These are phyloP conservation scores for Trissoscelio sp. DNA, from an alignment of 2,888 invertebrate genomes.

Conservation along the genomic window DNA sequence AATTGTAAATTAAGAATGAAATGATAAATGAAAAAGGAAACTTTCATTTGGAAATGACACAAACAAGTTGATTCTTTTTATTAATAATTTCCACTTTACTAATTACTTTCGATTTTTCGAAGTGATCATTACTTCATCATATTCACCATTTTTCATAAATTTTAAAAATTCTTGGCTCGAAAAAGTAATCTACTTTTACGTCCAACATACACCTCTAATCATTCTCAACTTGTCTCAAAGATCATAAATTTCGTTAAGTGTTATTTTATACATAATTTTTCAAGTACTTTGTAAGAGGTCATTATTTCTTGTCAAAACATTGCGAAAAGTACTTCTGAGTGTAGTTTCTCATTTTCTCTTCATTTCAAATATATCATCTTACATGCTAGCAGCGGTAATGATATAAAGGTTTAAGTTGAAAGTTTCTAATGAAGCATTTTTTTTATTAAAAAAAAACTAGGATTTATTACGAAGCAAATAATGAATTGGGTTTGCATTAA, in stretches of 20 bases:
- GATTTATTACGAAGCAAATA: conserved; percentile 10
- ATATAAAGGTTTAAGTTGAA: conserved; percentile 6
- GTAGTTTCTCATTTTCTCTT: conserved; percentile 37
- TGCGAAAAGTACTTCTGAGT: conserved; percentile 12
- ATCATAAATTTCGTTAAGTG: conserved; percentile 27
- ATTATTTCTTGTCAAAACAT: conserved; percentile 41
- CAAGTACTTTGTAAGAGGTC: conserved; percentile 31
- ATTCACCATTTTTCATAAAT: too few relatives aligned
- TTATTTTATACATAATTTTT: conserved; percentile 43
- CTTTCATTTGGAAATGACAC: too few relatives aligned
- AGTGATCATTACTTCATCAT: too few relatives aligned
- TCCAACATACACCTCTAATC: neutral
- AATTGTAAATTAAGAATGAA: too few relatives aligned
- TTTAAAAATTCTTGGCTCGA: too few relatives aligned
- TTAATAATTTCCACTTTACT: too few relatives aligned
- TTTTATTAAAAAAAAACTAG: conserved; percentile 9
- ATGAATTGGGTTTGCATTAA: neutral
- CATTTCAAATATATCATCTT: conserved; percentile 31
- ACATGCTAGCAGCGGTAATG: conserved; percentile 17
- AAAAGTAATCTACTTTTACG: neutral
- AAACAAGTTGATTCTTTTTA: too few relatives aligned
- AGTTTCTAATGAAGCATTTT: conserved; percentile 31
- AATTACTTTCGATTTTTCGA: too few relatives aligned
- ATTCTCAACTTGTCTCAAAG: conserved; percentile 1
- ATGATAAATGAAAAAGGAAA: too few relatives aligned